Evolutionary conservation across 2,113 vertebrate species (phyloP).

Genomic region (Diglossa brunneiventris): DNA sequence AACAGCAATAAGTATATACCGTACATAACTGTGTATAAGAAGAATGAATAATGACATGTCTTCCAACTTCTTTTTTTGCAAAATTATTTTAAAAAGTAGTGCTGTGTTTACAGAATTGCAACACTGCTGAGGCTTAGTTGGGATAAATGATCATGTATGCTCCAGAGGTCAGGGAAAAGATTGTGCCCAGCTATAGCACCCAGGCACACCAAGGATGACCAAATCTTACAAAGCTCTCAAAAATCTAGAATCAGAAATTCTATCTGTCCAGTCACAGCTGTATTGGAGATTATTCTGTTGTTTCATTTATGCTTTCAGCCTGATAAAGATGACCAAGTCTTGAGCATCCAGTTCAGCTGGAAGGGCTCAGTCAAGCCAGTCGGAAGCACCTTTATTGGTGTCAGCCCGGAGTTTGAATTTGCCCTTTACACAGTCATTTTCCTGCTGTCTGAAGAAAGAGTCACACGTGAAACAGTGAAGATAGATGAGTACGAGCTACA

Average conservation of each 20-base stretch:
- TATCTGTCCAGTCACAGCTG: neutral
- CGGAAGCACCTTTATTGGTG: conserved; percentile 81
- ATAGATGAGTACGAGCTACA: conserved; percentile 83
- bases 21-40: neutral
- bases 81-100: neutral
- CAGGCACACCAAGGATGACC: neutral
- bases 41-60: neutral
- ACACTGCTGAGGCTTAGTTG: neutral
- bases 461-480: conserved; percentile 71
- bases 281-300: neutral
- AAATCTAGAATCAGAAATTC: neutral
- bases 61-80: neutral
- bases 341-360: conserved; percentile 89
- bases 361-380: conserved; percentile 81
- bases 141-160: neutral
- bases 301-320: conserved; percentile 68
- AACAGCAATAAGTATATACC: neutral
- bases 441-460: conserved; percentile 76
- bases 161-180: neutral
- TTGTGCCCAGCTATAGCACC: neutral
- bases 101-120: neutral
- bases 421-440: conserved; percentile 85
- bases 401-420: conserved; percentile 85
- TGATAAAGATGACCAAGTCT: conserved; percentile 81
- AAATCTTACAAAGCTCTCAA: neutral